Base-by-base conservation (phyloP, 2,797 vertebrate species). In the Malacoctenus gilli region DNA sequence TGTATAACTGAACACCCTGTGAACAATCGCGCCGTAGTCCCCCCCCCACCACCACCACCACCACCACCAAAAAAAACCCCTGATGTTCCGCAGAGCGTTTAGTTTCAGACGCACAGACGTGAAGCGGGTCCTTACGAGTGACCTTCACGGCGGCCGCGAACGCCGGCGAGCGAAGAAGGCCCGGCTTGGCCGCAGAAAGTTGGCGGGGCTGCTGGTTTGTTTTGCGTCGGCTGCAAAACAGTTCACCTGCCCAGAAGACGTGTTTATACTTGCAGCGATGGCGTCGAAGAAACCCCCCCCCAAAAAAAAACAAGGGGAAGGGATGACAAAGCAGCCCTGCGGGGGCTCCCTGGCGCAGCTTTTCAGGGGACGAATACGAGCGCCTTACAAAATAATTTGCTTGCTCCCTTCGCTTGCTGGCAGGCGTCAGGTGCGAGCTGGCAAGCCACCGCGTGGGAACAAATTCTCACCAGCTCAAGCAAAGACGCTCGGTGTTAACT, bases 1-100 rank as follows among this genome's bases (percentile, higher is more conserved):
- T 72, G 70, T 75, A 80, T 75, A 85, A 74, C 77, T 75, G 59
- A 83, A 73, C 75, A 83, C 75, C 75, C 63, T 12, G 9, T 8
- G 70, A 75, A 84, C 84, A 80, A 81, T 78, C 59, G 74, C 61
- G 58, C 72, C 2, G 23, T 75, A 56, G 74, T 54, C 57, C 71
- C 67, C 60, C n/a, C n/a, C n/a, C n/a, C n/a, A n/a, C n/a, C n/a
- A n/a, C n/a, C n/a, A n/a, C n/a, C n/a, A n/a, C n/a, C n/a, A n/a
- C n/a, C n/a, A n/a, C n/a, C n/a, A n/a, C n/a, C n/a, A n/a, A n/a
- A n/a, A 49, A 77, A 72, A 78, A 63, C 61, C 32, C n/a, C n/a
- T n/a, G 74, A 67, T 61, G 64, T 78, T 78, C 66, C 76, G 43
- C 22, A 0, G 34, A 43, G 75, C 59, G 4, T 81, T 81, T 43